A percentile compares a stretch with the other conserved stretches of the same genome.
Evolutionary conservation across 2,797 vertebrate genomes (phyloP).

Genomic region (Alca torda): DNA sequence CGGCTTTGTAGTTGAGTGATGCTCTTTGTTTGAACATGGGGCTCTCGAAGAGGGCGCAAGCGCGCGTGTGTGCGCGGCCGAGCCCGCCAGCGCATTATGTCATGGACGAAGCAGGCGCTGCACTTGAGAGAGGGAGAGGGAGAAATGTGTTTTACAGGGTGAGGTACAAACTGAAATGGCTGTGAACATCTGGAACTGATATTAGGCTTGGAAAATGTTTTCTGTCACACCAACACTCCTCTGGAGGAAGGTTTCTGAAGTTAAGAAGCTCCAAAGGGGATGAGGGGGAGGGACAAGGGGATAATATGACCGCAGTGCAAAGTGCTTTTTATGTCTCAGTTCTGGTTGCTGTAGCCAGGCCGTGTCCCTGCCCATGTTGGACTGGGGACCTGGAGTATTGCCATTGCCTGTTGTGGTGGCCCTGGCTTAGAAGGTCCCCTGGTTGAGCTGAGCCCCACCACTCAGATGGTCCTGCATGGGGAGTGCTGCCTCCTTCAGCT

Average conservation of each 20-base stretch:
- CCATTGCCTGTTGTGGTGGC: accelerated
- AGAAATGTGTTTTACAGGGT: conserved; percentile 76
- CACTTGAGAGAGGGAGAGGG: conserved; percentile 53
- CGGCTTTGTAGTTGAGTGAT: conserved; percentile 46
- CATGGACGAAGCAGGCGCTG: conserved; percentile 59
- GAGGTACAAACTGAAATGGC: conserved; percentile 75
- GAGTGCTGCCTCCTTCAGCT: neutral
- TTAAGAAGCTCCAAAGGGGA: conserved; percentile 61
- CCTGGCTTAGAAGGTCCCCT: neutral
- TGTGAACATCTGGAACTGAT: conserved; percentile 81
- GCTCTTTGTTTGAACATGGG: conserved; percentile 60
- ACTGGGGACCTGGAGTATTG: neutral
- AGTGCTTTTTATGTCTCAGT: conserved; percentile 31
- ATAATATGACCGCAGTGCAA: neutral
- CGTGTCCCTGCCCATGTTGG: neutral
- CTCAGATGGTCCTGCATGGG: neutral
- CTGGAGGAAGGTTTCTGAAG: conserved; percentile 67
- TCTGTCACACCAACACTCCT: conserved; percentile 71
- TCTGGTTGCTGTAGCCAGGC: neutral
- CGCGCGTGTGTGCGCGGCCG: neutral
- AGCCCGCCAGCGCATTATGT: conserved; percentile 62
- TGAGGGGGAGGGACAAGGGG: conserved; percentile 14
- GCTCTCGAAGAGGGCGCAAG: neutral
- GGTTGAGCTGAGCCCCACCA: neutral
- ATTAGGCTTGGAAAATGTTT: conserved; percentile 75